Evolutionary conservation across 2,888 invertebrate species (phyloP), one percentile per base, ranked within the genome.

Genomic region (Molorchus minor): DNA sequence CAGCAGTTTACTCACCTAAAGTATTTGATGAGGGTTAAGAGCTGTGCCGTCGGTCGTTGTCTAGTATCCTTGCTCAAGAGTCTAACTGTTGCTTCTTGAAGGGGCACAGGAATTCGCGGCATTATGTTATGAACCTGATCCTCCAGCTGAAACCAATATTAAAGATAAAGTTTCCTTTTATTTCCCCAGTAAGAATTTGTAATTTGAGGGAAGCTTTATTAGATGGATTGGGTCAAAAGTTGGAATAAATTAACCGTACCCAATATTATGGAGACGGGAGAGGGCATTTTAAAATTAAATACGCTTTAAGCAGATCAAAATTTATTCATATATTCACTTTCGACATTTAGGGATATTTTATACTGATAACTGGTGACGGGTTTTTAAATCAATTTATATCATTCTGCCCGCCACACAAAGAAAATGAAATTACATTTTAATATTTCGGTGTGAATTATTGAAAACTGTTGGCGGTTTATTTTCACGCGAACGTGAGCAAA

Each of bases 11-110:
- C 83, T 86, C 83, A 96, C 96, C 91, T 89, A 84, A 94, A 94
- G 81, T 91, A 94, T 78, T 93, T 93, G 79, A 94, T 93, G 72
- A 96, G 86, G 33, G 94, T 91, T 68, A 98, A 85, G 56, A 96
- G 86, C 79, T 96, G 96, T 29, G 96, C 92, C 17, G 93, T 93
- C 3, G 98, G 98, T 67, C 98, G 85, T 66, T 92, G 89, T 65
- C 92, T 86, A 0, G 94, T 89, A 75, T 98, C 95, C 65, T 88
- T 88, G 71, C 89, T 89, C 55, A 96, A 85, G 73, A 97, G 86
- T 63, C 95, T 87, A 51, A 91, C 88, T 3, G 92, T 88, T 0
- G 94, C 95, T 81, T 97, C 97, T 75, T 94, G 94, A 47, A 98
- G 85, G 1, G 91, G 90, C 41, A 88, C 81, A 3, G 96, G 96